Base-by-base conservation (phyloP, 1,140 invertebrate species). In the Orussus abietinus region DNA sequence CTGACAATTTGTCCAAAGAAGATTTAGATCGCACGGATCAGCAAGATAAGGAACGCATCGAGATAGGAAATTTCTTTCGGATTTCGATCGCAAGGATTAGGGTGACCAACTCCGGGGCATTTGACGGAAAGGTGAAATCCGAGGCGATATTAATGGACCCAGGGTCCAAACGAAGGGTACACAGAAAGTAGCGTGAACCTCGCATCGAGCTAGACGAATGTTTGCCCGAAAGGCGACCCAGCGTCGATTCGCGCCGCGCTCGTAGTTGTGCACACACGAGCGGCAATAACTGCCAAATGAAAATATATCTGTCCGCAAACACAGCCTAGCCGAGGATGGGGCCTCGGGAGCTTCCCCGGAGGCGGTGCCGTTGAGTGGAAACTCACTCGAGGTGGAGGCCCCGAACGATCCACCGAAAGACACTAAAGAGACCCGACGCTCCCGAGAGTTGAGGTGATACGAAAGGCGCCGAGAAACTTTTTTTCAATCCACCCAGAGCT, bases 281-380 rank as follows among this genome's bases (percentile, higher is more conserved):
- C 59, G 55, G 64, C 68, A 71, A 72, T 72, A 72, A 69, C 64
- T 66, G 62, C 65, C 66, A 68, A 72, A 72, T 71, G 69, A 72
- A 72, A 71, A 72, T 71, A 68, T 72, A 71, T 71, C 68, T 69
- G 63, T 69, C 55, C 42, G 57, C 59, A 72, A 72, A 72, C 58
- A 71, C 5, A 49, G n/a, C n/a, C n/a, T n/a, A n/a, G n/a, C n/a
- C n/a, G n/a, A n/a, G n/a, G n/a, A n/a, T n/a, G n/a, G n/a, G n/a
- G n/a, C n/a, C n/a, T n/a, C n/a, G n/a, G n/a, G n/a, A n/a, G n/a
- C n/a, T n/a, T n/a, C n/a, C n/a, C 46, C 57, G 44, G 42, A 40
- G 50, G 49, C 46, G 38, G 14, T 41, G 35, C 34, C 21, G 47
- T 45, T 41, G 39, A 20, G 32, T 32, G 35, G 36, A 15, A 41